Percentiles rank a stretch among this genome's conserved stretches.
Conservation (phyloP, 2,797 vertebrate genomes). For the Neosilurus hyrtlii region DNA sequence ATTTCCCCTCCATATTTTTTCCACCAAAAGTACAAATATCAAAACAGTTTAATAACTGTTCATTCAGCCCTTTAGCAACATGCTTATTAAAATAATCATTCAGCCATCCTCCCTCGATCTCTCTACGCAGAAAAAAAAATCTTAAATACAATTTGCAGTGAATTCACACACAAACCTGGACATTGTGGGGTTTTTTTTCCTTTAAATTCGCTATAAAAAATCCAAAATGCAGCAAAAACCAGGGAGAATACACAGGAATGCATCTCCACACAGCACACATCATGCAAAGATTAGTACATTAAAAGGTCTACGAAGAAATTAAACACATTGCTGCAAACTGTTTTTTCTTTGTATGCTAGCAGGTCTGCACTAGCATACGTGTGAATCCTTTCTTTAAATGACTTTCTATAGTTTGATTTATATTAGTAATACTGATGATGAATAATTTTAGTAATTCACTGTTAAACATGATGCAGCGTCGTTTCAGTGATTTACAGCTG, state of each 20-base stretch:
- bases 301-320: slow-evolving; percentile 14
- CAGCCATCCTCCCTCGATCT: background rate
- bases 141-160: background rate
- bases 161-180: slow-evolving; percentile 17
- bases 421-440: slow-evolving; percentile 7
- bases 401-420: slow-evolving; percentile 17
- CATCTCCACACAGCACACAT: slow-evolving; percentile 37
- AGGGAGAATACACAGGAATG: background rate
- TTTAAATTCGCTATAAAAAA: slow-evolving; percentile 27
- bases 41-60: slow-evolving; percentile 20
- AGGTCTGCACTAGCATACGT: slow-evolving; percentile 39
- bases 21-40: slow-evolving; percentile 1
- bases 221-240: background rate
- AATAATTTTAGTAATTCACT: slow-evolving; percentile 36
- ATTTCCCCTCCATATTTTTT: background rate
- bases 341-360: background rate
- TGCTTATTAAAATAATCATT: slow-evolving; percentile 2
- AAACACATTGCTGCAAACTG: background rate
- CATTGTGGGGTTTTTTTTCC: background rate
- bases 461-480: slow-evolving; percentile 6
- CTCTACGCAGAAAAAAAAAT: background rate
- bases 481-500: background rate
- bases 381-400: background rate
- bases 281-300: slow-evolving; percentile 47
- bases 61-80: slow-evolving; percentile 21